These are phyloP conservation scores for Bos taurus DNA, from an alignment of 2,113 vertebrate genomes.

Conservation along the genomic window DNA sequence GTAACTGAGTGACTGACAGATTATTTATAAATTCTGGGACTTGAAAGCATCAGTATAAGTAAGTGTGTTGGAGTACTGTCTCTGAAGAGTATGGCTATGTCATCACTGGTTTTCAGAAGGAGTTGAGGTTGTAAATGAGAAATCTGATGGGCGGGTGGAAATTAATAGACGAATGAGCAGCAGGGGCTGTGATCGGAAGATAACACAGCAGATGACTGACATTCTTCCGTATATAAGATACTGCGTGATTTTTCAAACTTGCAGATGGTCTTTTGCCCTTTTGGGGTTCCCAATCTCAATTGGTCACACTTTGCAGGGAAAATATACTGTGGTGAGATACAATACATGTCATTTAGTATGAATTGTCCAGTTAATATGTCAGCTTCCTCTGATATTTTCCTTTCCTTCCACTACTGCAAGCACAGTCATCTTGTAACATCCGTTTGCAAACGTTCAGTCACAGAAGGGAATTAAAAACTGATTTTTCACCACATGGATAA, in stretches of 20 bases:
- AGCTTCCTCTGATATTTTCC: neutral
- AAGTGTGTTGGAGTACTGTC: neutral
- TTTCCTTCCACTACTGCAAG: neutral
- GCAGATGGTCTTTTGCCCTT: neutral
- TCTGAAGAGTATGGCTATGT: neutral
- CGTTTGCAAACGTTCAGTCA: neutral
- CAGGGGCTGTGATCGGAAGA: neutral
- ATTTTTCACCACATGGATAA: neutral
- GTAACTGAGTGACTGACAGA: neutral
- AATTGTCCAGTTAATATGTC: neutral
- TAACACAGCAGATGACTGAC: neutral
- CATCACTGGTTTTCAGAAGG: neutral
- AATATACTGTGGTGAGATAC: neutral
- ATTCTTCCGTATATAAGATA: neutral
- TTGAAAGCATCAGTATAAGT: neutral
- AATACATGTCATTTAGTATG: neutral
- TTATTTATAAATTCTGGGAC: neutral
- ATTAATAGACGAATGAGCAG: neutral
- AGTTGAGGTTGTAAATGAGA: neutral
- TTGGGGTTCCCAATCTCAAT: neutral
- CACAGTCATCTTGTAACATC: neutral
- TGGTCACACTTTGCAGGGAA: neutral
- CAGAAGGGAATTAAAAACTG: neutral
- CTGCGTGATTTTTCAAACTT: neutral
- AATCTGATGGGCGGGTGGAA: neutral